Percentiles rank a stretch among this genome's conserved stretches.
These are phyloP conservation scores for Wiebesia pumilae DNA, from an alignment of 1,140 invertebrate genomes.

Conservation along the genomic window DNA sequence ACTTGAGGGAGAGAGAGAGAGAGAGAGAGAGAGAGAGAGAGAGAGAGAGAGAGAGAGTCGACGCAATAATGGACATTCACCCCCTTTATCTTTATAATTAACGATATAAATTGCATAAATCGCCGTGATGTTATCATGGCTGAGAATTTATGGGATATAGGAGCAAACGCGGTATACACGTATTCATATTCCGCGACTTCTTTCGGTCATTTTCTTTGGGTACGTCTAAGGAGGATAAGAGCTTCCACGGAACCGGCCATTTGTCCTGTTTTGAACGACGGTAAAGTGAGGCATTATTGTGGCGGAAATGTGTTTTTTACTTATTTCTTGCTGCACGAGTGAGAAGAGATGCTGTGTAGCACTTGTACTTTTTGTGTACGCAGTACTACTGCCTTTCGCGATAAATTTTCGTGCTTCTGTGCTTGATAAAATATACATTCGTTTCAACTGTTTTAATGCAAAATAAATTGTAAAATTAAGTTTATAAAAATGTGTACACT, in stretches of 20 bases:
- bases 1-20: neutral
- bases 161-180: too few relatives aligned
- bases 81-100: slow-evolving; percentile 28
- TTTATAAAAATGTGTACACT: neutral
- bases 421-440: neutral
- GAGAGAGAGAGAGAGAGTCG: neutral
- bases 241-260: neutral
- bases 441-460: neutral
- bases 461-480: neutral
- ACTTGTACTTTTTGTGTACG: too few relatives aligned
- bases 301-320: neutral
- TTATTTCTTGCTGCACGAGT: neutral
- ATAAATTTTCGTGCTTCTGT: neutral
- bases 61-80: neutral
- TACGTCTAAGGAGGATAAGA: neutral
- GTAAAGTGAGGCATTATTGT: neutral
- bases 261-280: neutral
- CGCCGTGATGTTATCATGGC: slow-evolving; percentile 19
- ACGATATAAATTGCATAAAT: slow-evolving; percentile 41
- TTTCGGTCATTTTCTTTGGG: neutral
- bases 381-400: neutral
- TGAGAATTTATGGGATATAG: slow-evolving; percentile 31
- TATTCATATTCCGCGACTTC: neutral
- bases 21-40: neutral
- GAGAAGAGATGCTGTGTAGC: neutral